A percentile compares a stretch with the other conserved stretches of the same genome.
phyloP scores from a whole-genome alignment of 2,113 vertebrate species.

The Rattus norvegicus region GRCr8 NC_086027.1:29164501-29165000 shows the following conservation, averaged over 20 bases:
- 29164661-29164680: not conserved
- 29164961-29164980: no score
- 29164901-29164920: slow-evolving; percentile 7
- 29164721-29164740: not conserved
- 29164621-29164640: not conserved
- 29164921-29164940: not conserved
- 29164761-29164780: slow-evolving; percentile 5
- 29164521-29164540: not conserved
- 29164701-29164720: not conserved
- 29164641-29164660: not conserved
- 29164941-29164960: not conserved
- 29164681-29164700: not conserved
- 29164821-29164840: not conserved
- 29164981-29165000: not conserved
- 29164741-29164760: not conserved
- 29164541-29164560: not conserved
- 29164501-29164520: not conserved
- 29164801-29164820: not conserved
- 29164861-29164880: not conserved
- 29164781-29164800: not conserved
- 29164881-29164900: not conserved
- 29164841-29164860: not conserved
- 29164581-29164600: not conserved
- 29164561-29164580: not conserved
- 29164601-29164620: not conserved